Base-by-base conservation (phyloP, 2,113 vertebrate genomes). In the Pseudolaguvia tuberculata region DNA sequence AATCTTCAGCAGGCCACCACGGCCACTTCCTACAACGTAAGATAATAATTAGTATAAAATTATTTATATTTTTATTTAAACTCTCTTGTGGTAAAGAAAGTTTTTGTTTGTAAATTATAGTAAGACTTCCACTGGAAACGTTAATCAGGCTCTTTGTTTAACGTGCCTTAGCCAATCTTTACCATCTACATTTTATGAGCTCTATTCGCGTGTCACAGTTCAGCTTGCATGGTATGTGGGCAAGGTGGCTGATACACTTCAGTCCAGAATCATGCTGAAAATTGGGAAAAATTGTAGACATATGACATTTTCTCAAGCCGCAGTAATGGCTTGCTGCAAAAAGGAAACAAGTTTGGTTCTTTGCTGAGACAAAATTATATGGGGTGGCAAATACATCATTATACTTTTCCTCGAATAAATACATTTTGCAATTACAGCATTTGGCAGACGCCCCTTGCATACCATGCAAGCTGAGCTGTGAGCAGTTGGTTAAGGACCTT, bases 301-400 rank as follows among this genome's bases (percentile, higher is more conserved):
- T 13, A 13, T 6, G 84, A 83, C 74, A 75, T 76, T 91, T 90
- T 86, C 89, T 85, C 85, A 84, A 88, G 88, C 83, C 79, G 80
- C 86, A 84, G 84, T 84, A 87, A 88, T 87, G 81, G 78, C 75
- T 87, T 84, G 74, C 84, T 82, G 85, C 86, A 90, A 75, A 78
- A 69, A 29, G 9, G 56, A 89, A 81, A 73, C 72, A 79, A 75
- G 51, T 51, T 35, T 10, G 7, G n/a, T 70, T 47, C 18, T 42
- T 17, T 70, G 48, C 35, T 45, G 55, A 69, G 45, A 42, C 29
- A 50, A 42, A 29, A 50, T 56, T 58, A 39, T 62, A 47, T 65
- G 45, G n/a, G n/a, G 62, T 73, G 56, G 45, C 15, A 63, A 52
- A 52, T 53, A 42, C 48, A 25, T 53, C n/a, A 42, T 27, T 42